These are phyloP conservation scores for Chamaea fasciata DNA, from an alignment of 2,113 vertebrate genomes.

Conservation along the genomic window DNA sequence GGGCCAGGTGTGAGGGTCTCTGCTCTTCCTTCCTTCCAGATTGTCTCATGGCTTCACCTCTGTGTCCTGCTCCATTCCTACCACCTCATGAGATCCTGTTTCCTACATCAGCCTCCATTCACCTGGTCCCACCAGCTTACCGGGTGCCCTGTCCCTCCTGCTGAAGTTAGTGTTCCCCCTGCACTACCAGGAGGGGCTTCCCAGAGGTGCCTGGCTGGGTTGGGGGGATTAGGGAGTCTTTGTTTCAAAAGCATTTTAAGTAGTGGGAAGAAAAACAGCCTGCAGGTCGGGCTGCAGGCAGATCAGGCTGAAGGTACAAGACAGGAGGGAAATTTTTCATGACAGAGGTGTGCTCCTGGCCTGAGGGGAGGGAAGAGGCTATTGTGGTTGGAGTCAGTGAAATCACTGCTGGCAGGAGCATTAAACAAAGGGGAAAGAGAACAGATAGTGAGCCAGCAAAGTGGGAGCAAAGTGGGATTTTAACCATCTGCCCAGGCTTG, in stretches of 20 bases:
- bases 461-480: not conserved
- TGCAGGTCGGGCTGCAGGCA: not conserved
- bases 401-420: slow-evolving; percentile 32
- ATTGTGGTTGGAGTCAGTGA: not conserved
- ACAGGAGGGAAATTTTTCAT: slow-evolving; percentile 39
- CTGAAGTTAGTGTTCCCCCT: not conserved
- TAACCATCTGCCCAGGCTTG: not conserved
- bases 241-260: slow-evolving; percentile 45
- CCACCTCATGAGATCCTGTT: not conserved
- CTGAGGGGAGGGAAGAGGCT: slow-evolving; percentile 51
- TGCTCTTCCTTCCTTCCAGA: not conserved
- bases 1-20: not conserved
- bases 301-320: slow-evolving; percentile 12
- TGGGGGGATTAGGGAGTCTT: slow-evolving; percentile 8
- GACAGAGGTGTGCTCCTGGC: slow-evolving; percentile 41
- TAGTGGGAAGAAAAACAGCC: not conserved
- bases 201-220: not conserved
- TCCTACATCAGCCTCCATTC: not conserved
- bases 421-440: not conserved
- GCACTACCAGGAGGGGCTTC: not conserved
- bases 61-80: not conserved
- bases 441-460: not conserved
- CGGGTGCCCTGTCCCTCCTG: not conserved
- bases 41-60: not conserved
- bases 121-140: not conserved